A percentile compares a stretch with the other conserved stretches of the same genome.
These are phyloP conservation scores for Stratiomys singularior DNA, from an alignment of 2,888 invertebrate species.

Conservation along the genomic window DNA sequence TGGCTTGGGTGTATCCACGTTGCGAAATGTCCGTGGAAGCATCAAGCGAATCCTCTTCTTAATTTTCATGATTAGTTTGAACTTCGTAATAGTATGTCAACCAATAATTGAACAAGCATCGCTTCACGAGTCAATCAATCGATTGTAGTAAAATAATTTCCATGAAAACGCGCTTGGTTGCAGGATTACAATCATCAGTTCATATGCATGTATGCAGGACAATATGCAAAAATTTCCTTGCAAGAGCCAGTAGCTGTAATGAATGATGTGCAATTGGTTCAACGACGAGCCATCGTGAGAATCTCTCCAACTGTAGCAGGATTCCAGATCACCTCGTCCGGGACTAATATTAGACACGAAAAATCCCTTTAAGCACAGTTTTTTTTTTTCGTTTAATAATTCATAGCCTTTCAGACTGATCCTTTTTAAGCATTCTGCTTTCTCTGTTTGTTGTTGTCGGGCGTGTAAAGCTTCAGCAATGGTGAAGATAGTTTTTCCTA, in stretches of 20 bases:
- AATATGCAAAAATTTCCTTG: no score
- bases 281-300: neutral
- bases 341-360: conserved; percentile 7
- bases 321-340: neutral
- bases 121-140: no score
- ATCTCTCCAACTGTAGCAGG: neutral
- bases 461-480: neutral
- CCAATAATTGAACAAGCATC: no score
- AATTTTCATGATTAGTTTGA: no score
- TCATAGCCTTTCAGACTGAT: conserved; percentile 35
- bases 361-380: neutral
- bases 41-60: no score
- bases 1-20: no score
- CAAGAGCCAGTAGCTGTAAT: no score
- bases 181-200: no score
- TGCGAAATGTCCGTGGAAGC: no score
- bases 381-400: conserved; percentile 33
- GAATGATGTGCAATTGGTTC: neutral
- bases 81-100: no score
- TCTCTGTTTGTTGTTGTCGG: conserved; percentile 3
- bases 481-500: neutral
- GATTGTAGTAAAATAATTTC: no score
- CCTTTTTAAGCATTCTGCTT: conserved; percentile 7
- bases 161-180: no score
- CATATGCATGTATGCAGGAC: neutral